Conservation (phyloP, 2,113 vertebrate genomes). For the Caracal caracal region DNA sequence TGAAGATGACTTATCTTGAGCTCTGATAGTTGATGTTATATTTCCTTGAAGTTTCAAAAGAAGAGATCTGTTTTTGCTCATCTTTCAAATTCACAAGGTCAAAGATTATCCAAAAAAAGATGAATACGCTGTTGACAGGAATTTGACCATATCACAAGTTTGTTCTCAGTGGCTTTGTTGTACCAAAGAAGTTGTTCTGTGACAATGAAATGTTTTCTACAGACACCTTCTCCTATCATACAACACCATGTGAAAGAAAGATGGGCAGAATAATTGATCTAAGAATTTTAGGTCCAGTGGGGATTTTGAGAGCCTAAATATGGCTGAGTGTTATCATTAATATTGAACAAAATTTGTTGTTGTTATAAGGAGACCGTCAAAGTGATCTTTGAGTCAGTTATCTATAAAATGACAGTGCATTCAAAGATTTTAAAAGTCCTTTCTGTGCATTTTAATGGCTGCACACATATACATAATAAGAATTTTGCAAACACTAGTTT, state of each 20-base stretch:
- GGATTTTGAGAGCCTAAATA: not conserved
- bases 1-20: not conserved
- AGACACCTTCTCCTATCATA: not conserved
- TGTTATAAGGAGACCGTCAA: not conserved
- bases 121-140: not conserved
- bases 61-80: not conserved
- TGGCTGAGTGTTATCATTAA: not conserved
- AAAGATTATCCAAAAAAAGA: not conserved
- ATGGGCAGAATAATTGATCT: not conserved
- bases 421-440: not conserved
- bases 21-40: not conserved
- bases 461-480: not conserved
- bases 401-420: not conserved
- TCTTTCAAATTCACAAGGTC: not conserved
- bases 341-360: not conserved
- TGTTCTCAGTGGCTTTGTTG: not conserved
- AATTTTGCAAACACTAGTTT: not conserved
- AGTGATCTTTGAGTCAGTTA: not conserved
- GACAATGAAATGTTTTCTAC: too few relatives aligned
- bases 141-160: not conserved
- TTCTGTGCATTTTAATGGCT: not conserved
- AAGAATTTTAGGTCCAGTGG: not conserved
- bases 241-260: not conserved
- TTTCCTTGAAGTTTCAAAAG: not conserved
- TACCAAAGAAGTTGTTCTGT: not conserved